Base-by-base conservation (phyloP, 2,797 vertebrate species). In the Hyperoplus lanceolatus region DNA sequence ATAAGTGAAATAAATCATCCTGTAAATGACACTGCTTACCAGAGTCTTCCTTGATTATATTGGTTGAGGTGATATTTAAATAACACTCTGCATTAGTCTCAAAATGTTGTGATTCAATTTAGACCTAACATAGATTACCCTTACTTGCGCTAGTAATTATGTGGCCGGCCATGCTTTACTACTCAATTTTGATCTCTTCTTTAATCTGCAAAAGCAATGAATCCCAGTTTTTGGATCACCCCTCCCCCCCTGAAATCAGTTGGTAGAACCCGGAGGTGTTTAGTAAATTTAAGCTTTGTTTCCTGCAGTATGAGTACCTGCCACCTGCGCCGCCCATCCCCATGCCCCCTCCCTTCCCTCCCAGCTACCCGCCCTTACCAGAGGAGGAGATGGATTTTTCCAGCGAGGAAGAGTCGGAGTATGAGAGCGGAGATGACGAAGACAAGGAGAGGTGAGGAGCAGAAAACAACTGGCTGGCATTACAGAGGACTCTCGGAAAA, bases 401-500 rank as follows among this genome's bases (percentile, higher is more conserved):
- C 77, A 96, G 95, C n/a, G 96, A 91, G 73, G 94, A 96, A 56
- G 98, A 99, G 83, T 99, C 98, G 0, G 98, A 99, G 82, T 99
- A 99, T 43, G 97, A 99, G 87, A 99, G 97, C 71, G 96, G 90
- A 56, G 96, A 99, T 13, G 96, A 98, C 0, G 97, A 98, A 63
- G 97, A 97, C 81, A 97, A 97, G 79, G 96, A 98, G 80, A 97
- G 97, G 98, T 99, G 78, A 80, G 77, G 16, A 21, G 53, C 48
- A 36, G 43, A 49, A 15, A 15, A 42, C 8, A 12, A 1, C 5
- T 38, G 29, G 29, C 29, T 29, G 8, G 10, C 8, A 8, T 60
- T 36, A 0, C 11, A 71, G 61, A 63, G 14, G 39, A 42, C 38
- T 50, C 29, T 29, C 29, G 29, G 29, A 29, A 29, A 29, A 29